These are phyloP conservation scores for Malacoraja senta DNA, from an alignment of 2,797 vertebrate genomes.

Conservation along the genomic window DNA sequence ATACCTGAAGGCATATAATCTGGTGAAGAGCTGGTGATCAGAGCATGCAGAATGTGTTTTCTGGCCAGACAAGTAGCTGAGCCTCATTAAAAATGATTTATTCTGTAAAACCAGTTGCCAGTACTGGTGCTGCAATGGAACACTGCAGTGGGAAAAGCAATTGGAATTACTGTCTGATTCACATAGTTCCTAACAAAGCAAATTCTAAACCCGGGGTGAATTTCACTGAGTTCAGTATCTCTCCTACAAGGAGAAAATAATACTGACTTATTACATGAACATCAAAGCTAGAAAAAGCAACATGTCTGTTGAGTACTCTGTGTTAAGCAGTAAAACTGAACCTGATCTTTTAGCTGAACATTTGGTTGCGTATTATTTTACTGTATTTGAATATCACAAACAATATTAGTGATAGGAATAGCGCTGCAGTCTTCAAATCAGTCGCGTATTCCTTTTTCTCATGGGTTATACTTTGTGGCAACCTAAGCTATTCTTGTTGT, in stretches of 20 bases:
- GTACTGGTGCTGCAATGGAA: neutral
- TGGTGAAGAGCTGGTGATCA: neutral
- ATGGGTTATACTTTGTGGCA: neutral
- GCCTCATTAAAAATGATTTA: neutral
- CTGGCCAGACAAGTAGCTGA: neutral
- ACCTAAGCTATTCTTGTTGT: constrained; percentile 12
- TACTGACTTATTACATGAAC: neutral
- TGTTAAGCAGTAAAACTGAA: neutral
- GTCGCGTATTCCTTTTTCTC: neutral
- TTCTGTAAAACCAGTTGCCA: neutral
- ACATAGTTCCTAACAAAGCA: neutral
- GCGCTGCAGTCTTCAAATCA: neutral
- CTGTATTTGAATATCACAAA: neutral
- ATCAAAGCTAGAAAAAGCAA: neutral
- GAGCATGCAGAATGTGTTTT: neutral
- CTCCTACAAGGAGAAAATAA: neutral
- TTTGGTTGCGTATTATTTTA: neutral
- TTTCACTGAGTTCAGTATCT: neutral
- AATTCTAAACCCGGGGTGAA: neutral
- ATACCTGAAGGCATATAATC: neutral
- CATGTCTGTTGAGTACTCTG: neutral
- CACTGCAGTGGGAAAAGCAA: neutral
- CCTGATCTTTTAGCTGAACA: neutral
- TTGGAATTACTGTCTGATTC: neutral
- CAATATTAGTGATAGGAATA: neutral